Percentiles rank a stretch among this genome's conserved stretches.
Conservation (phyloP, 2,797 vertebrate species). For the Notoglanidium macrostoma region DNA sequence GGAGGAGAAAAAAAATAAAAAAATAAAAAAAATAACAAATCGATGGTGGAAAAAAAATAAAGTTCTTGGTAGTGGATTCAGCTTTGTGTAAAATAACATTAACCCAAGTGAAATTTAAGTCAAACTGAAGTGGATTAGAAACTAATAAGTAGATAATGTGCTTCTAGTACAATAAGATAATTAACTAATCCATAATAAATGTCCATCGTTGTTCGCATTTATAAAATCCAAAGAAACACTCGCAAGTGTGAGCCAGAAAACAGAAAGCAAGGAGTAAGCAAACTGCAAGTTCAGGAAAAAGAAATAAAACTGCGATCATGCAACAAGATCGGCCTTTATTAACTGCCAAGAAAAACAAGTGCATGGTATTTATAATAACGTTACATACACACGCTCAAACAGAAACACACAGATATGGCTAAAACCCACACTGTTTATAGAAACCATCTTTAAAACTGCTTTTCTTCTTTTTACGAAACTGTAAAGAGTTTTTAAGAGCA, state of each 20-base stretch:
- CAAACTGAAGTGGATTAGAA: not conserved
- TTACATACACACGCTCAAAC: not conserved
- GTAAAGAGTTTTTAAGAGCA: not conserved
- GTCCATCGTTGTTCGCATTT: not conserved
- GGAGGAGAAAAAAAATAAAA: no score
- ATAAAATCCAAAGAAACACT: not conserved
- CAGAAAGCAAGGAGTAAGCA: not conserved
- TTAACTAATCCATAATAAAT: not conserved
- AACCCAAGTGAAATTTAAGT: not conserved
- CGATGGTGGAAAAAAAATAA: no score
- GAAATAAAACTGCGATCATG: not conserved
- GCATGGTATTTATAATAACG: not conserved
- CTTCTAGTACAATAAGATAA: not conserved
- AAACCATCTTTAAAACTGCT: not conserved
- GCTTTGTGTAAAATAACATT: not conserved
- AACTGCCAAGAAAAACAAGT: not conserved
- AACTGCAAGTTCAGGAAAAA: not conserved
- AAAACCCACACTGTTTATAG: not conserved
- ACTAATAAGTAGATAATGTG: not conserved
- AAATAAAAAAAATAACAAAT: no score
- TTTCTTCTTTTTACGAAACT: not conserved
- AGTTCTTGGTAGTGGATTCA: not conserved
- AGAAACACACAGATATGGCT: not conserved
- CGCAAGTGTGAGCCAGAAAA: not conserved
- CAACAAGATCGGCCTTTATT: not conserved